Conservation (phyloP, 1,140 invertebrate species). For the Eupeodes corollae region DNA sequence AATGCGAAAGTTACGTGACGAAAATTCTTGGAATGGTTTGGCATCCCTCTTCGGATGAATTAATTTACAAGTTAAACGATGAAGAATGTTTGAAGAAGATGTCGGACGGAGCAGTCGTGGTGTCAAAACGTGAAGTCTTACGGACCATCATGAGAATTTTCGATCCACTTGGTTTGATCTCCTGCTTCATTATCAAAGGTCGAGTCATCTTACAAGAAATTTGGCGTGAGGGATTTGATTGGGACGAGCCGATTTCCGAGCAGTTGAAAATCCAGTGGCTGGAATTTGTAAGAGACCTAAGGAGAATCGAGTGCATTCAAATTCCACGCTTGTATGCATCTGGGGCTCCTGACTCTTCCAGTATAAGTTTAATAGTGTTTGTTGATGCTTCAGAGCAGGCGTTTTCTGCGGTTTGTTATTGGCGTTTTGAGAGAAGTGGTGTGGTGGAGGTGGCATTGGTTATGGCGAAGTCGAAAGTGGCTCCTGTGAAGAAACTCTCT, state of each 20-base stretch:
- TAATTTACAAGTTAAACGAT: no score
- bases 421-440: background rate
- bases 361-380: slow-evolving; percentile 2
- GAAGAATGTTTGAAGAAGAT: no score
- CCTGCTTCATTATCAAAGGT: slow-evolving; percentile 12
- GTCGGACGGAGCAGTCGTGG: no score
- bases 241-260: slow-evolving; percentile 11
- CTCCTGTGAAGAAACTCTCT: slow-evolving; percentile 23
- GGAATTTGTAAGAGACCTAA: no score
- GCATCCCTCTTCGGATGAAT: no score
- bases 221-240: slow-evolving; percentile 12
- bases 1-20: no score
- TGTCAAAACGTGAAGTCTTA: slow-evolving; percentile 8
- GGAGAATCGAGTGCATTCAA: no score
- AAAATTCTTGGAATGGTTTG: no score
- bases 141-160: slow-evolving; percentile 12
- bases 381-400: slow-evolving; percentile 20
- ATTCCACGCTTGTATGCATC: no score
- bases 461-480: slow-evolving; percentile 21
- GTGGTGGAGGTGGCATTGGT: background rate
- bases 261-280: no score
- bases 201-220: slow-evolving; percentile 23
- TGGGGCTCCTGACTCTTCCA: no score
- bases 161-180: slow-evolving; percentile 19
- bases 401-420: slow-evolving; percentile 19